Conservation (phyloP, 23 tunicate species). For the Aplidium turbinatum region DNA sequence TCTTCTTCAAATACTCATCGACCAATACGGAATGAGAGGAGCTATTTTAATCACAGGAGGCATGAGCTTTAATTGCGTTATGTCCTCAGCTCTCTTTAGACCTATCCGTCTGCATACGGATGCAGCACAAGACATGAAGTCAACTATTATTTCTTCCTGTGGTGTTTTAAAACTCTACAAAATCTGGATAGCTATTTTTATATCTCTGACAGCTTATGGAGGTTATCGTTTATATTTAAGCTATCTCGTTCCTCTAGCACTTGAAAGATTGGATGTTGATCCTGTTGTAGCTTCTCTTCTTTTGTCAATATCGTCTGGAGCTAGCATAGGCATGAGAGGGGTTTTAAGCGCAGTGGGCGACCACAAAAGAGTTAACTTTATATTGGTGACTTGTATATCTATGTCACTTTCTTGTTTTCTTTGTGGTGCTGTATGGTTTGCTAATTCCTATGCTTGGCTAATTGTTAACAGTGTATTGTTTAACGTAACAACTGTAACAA, state of each 20-base stretch:
- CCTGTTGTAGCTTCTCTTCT: conserved; percentile 5
- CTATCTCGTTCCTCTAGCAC: conserved; percentile 13
- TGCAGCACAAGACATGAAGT: not conserved
- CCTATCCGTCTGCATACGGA: conserved; percentile 17
- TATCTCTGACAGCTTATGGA: not conserved
- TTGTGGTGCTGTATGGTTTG: too few relatives aligned
- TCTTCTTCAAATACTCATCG: conserved; percentile 1
- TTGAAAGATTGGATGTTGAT: not conserved
- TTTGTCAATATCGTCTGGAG: conserved; percentile 15
- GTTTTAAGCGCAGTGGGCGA: too few relatives aligned
- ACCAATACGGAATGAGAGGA: conserved; percentile 21
- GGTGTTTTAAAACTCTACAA: not conserved
- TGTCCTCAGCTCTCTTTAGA: conserved; percentile 10
- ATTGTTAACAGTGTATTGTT: too few relatives aligned
- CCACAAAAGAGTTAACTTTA: too few relatives aligned
- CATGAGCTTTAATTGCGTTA: conserved; percentile 17
- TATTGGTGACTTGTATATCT: too few relatives aligned
- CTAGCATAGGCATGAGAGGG: too few relatives aligned
- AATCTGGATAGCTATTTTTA: conserved; percentile 19
- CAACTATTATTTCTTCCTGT: too few relatives aligned
- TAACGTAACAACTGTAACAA: too few relatives aligned
- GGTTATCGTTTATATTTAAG: conserved; percentile 12
- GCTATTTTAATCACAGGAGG: too few relatives aligned
- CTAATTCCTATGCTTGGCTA: too few relatives aligned
- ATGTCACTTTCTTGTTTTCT: too few relatives aligned